Conservation (phyloP, 2,888 invertebrate genomes). For the Congeria kusceri region DNA sequence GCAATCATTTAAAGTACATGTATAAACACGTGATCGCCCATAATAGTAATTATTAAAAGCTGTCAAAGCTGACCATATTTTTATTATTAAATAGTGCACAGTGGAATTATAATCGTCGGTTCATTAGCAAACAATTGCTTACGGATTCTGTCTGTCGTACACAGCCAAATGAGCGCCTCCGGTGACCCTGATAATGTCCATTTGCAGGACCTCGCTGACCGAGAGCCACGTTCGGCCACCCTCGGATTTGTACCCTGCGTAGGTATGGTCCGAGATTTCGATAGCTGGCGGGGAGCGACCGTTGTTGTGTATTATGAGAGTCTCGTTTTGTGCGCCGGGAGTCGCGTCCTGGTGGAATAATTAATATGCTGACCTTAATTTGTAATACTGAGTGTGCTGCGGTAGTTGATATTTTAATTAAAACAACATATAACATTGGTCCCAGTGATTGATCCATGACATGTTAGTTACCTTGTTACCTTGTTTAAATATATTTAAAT, state of each 20-base stretch:
- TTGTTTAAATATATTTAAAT: not conserved
- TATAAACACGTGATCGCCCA: too few species aligned
- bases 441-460: not conserved
- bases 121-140: too few species aligned
- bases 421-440: too few species aligned
- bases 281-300: conserved; percentile 22
- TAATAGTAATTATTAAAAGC: too few species aligned
- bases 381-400: too few species aligned
- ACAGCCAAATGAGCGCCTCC: conserved; percentile 70
- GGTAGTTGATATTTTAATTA: too few species aligned
- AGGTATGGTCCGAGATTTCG: conserved; percentile 47
- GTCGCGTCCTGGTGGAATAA: conserved; percentile 56
- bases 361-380: too few species aligned
- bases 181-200: conserved; percentile 64
- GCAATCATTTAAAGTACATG: too few species aligned
- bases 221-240: conserved; percentile 71
- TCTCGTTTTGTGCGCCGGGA: conserved; percentile 66
- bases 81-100: too few species aligned
- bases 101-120: too few species aligned
- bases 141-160: conserved; percentile 5
- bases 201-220: conserved; percentile 41
- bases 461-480: too few species aligned
- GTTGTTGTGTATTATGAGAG: conserved; percentile 73
- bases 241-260: conserved; percentile 42
- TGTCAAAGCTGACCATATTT: too few species aligned